Percentiles rank a stretch among this genome's conserved stretches.
Evolutionary conservation across 2,888 invertebrate species (phyloP).

Genomic region (Phragmatobia fuliginosa): DNA sequence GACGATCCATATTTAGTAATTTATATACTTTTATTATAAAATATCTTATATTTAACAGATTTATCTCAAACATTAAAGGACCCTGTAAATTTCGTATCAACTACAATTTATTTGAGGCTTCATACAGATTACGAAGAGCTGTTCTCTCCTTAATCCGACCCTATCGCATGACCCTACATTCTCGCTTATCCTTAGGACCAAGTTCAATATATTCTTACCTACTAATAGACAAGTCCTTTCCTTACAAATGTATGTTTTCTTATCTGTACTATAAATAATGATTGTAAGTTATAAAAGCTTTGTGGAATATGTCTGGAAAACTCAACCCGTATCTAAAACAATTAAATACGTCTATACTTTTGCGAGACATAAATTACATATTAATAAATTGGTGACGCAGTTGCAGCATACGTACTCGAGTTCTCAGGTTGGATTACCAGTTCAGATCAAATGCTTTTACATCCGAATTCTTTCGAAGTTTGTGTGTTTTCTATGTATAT

Average conservation of each 20-base stretch:
- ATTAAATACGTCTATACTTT: not conserved
- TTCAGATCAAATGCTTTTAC: too few relatives aligned
- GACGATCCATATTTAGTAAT: not conserved
- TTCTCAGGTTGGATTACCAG: too few relatives aligned
- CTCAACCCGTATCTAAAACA: too few relatives aligned
- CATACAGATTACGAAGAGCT: not conserved
- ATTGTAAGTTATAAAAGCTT: not conserved
- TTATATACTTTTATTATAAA: too few relatives aligned
- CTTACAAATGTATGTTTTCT: not conserved
- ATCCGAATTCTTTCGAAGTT: too few relatives aligned
- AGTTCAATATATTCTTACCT: not conserved
- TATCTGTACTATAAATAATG: not conserved
- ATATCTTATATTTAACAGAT: not conserved
- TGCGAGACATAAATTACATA: not conserved
- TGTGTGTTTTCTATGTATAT: too few relatives aligned
- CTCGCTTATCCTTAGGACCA: not conserved
- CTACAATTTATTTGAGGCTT: not conserved
- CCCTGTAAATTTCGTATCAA: not conserved
- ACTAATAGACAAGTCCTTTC: not conserved
- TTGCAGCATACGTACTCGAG: too few relatives aligned
- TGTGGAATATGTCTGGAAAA: not conserved
- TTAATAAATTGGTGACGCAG: too few relatives aligned
- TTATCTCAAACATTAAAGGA: not conserved
- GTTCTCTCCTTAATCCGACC: not conserved
- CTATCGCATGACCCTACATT: not conserved